phyloP scores from a whole-genome alignment of 2,888 invertebrate species.

The Hetaerina titia region DNA sequence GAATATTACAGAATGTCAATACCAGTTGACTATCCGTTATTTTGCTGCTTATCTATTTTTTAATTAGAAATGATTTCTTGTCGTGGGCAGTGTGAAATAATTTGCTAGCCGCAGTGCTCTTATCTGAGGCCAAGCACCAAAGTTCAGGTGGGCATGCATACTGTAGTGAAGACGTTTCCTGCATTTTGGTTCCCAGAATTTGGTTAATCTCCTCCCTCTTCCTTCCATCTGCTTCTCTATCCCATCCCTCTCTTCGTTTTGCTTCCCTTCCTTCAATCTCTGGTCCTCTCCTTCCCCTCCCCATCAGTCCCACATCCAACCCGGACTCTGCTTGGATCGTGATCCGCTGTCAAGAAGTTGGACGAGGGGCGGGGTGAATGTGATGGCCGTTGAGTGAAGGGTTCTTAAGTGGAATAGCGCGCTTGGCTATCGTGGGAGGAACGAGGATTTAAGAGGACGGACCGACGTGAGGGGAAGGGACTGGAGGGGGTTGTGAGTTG shows the following conservation, averaged over 20 bases:
- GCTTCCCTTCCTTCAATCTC: background rate
- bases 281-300: background rate
- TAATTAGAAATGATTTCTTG: no score
- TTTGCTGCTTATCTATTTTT: no score
- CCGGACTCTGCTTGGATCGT: slow-evolving; percentile 17
- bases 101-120: no score
- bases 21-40: no score
- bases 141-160: background rate
- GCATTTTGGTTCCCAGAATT: background rate
- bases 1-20: no score
- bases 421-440: background rate
- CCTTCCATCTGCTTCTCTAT: slow-evolving; percentile 19
- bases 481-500: background rate
- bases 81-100: no score
- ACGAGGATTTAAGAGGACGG: background rate
- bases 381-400: slow-evolving; percentile 27
- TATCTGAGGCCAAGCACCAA: no score
- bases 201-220: background rate
- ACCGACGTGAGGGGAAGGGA: background rate
- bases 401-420: slow-evolving; percentile 14
- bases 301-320: background rate
- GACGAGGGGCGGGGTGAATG: background rate
- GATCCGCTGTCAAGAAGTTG: slow-evolving; percentile 23
- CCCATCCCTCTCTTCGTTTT: background rate
- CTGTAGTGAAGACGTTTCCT: background rate